Conservation (phyloP, 2,888 invertebrate species). For the Anaspis maculata region DNA sequence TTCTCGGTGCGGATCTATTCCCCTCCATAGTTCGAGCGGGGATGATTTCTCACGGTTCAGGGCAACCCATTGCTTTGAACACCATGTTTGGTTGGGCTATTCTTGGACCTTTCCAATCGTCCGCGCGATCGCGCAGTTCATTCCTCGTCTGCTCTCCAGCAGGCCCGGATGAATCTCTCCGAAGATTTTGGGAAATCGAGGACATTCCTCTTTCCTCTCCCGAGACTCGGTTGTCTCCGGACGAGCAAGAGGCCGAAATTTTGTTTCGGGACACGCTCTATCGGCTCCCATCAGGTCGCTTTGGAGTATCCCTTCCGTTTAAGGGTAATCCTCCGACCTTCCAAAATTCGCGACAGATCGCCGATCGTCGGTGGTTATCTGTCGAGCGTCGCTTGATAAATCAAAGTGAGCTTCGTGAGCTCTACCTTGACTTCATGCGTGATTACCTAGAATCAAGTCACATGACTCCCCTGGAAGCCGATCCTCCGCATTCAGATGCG, state of each 20-base stretch:
- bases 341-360: too few relatives aligned
- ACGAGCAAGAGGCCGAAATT: too few relatives aligned
- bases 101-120: slow-evolving; percentile 9
- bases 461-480: slow-evolving; percentile 11
- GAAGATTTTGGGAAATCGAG: slow-evolving; percentile 17
- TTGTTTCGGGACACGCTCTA: too few relatives aligned
- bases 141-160: neutral
- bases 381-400: too few relatives aligned
- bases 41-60: slow-evolving; percentile 4
- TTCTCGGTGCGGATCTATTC: slow-evolving; percentile 17
- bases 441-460: slow-evolving; percentile 18
- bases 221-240: too few relatives aligned
- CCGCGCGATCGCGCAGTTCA: neutral
- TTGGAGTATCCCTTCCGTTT: too few relatives aligned
- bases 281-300: too few relatives aligned
- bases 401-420: too few relatives aligned
- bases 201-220: too few relatives aligned
- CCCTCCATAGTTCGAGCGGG: slow-evolving; percentile 9
- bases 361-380: neutral
- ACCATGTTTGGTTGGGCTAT: slow-evolving; percentile 17
- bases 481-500: neutral
- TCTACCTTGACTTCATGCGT: slow-evolving; percentile 17
- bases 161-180: slow-evolving; percentile 7
- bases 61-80: slow-evolving; percentile 11
- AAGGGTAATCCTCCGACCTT: too few relatives aligned